Percentiles rank a stretch among this genome's conserved stretches.
Evolutionary conservation across 2,888 invertebrate genomes (phyloP).

Genomic region (Hirtodrosophila confusa): DNA sequence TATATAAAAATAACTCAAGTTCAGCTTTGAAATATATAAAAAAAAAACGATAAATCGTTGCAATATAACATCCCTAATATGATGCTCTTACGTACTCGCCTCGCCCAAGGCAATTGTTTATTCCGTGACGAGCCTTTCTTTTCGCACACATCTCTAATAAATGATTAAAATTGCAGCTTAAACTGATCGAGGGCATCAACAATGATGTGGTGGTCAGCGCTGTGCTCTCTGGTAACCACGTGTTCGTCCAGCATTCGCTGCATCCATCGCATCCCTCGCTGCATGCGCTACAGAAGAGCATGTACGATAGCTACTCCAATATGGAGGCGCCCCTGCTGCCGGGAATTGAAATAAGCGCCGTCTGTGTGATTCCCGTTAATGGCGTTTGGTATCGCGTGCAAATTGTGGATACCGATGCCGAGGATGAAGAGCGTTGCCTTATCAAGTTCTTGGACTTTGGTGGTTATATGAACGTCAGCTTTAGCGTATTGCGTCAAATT

Average conservation of each 20-base stretch:
- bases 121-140: too few species aligned
- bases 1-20: too few species aligned
- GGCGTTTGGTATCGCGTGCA: slow-evolving; percentile 96
- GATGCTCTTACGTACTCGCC: too few species aligned
- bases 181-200: slow-evolving; percentile 95
- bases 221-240: slow-evolving; percentile 93
- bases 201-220: slow-evolving; percentile 96
- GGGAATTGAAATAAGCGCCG: slow-evolving; percentile 90
- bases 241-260: slow-evolving; percentile 97
- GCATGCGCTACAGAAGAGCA: slow-evolving; percentile 90
- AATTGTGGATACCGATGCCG: slow-evolving; percentile 87
- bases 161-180: slow-evolving; percentile 86
- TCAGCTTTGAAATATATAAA: too few species aligned
- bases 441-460: slow-evolving; percentile 98
- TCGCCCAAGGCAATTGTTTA: too few species aligned
- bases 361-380: slow-evolving; percentile 92
- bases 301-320: slow-evolving; percentile 92
- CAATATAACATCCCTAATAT: too few species aligned
- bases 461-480: slow-evolving; percentile 92
- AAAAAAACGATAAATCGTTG: too few species aligned
- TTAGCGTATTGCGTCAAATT: slow-evolving; percentile 93
- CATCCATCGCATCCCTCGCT: slow-evolving; percentile 96
- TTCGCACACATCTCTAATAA: too few species aligned
- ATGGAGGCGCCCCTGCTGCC: slow-evolving; percentile 92
- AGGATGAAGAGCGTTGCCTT: slow-evolving; percentile 86